These are phyloP conservation scores for Avahi laniger DNA, from an alignment of 2,797 vertebrate species.

Conservation along the genomic window DNA sequence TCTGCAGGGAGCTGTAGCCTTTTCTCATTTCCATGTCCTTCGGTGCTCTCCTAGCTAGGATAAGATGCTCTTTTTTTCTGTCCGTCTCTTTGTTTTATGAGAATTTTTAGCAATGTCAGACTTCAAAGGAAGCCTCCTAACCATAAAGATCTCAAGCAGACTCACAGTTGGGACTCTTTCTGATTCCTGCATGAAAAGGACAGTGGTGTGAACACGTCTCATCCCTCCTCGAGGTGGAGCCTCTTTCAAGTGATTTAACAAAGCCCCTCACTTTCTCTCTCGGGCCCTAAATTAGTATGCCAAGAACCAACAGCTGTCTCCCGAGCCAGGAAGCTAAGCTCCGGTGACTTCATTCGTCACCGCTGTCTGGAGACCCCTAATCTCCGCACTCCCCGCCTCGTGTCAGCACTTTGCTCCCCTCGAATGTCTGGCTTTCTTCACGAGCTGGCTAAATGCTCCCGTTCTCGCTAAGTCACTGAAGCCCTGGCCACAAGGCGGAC, in stretches of 20 bases:
- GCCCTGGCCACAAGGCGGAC: slow-evolving; percentile 51
- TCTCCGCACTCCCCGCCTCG: not conserved
- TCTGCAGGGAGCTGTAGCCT: not conserved
- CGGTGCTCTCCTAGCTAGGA: not conserved
- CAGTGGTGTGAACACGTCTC: not conserved
- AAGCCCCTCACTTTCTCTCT: slow-evolving; percentile 61
- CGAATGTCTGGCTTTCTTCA: slow-evolving; percentile 64
- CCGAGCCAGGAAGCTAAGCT: slow-evolving; percentile 55
- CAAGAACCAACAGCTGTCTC: slow-evolving; percentile 60
- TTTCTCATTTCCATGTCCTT: not conserved
- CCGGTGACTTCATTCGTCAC: slow-evolving; percentile 57
- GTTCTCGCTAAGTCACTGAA: slow-evolving; percentile 53
- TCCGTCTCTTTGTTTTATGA: slow-evolving; percentile 41
- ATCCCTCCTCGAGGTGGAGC: not conserved
- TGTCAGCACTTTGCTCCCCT: not conserved
- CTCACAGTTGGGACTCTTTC: not conserved
- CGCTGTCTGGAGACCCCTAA: slow-evolving; percentile 2
- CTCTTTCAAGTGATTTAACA: slow-evolving; percentile 22
- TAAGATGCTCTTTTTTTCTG: not conserved
- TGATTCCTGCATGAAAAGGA: not conserved
- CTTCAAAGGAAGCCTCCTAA: slow-evolving; percentile 63
- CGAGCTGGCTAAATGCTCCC: slow-evolving; percentile 61
- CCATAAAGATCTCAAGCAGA: slow-evolving; percentile 21
- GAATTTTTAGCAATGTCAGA: slow-evolving; percentile 53
- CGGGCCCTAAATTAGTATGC: slow-evolving; percentile 28